Evolutionary conservation across 2,113 vertebrate genomes (phyloP).

Genomic region (Epinephelus fuscoguttatus): DNA sequence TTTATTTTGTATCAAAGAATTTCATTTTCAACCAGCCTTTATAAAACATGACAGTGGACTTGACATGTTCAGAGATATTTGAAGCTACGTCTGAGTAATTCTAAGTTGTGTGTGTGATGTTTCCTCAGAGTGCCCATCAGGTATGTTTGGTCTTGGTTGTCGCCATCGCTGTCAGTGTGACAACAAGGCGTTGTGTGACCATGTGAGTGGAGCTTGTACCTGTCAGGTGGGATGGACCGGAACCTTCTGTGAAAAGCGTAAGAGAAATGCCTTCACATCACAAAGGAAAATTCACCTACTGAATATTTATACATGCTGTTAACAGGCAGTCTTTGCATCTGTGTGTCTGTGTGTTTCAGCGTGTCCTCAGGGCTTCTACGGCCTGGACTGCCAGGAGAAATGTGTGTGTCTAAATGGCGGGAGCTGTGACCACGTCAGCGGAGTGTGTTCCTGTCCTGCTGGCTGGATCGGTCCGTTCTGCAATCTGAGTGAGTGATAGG

Average conservation of each 20-base stretch:
- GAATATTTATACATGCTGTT: neutral
- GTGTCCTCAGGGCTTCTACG: conserved; percentile 93
- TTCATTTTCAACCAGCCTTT: neutral
- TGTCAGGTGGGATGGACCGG: conserved; percentile 92
- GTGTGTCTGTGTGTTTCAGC: conserved; percentile 75
- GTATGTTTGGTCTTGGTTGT: conserved; percentile 89
- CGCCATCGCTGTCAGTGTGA: conserved; percentile 90
- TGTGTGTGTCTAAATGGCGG: conserved; percentile 89
- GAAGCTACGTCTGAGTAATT: neutral
- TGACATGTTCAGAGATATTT: neutral
- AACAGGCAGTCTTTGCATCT: neutral
- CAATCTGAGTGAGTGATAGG: conserved; percentile 83
- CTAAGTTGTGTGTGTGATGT: conserved; percentile 9
- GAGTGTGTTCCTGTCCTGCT: conserved; percentile 86
- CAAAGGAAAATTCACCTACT: neutral
- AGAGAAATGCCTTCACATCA: conserved; percentile 52
- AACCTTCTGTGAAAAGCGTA: conserved; percentile 92
- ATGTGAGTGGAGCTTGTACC: conserved; percentile 92
- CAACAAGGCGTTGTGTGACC: conserved; percentile 90
- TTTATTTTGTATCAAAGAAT: neutral
- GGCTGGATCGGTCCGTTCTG: conserved; percentile 90
- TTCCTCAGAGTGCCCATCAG: conserved; percentile 87
- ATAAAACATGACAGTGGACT: neutral
- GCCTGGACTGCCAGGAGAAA: conserved; percentile 88
- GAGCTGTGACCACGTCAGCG: conserved; percentile 83